These are phyloP conservation scores for Lutjanus campechanus DNA, from an alignment of 2,797 vertebrate genomes.

Conservation along the genomic window DNA sequence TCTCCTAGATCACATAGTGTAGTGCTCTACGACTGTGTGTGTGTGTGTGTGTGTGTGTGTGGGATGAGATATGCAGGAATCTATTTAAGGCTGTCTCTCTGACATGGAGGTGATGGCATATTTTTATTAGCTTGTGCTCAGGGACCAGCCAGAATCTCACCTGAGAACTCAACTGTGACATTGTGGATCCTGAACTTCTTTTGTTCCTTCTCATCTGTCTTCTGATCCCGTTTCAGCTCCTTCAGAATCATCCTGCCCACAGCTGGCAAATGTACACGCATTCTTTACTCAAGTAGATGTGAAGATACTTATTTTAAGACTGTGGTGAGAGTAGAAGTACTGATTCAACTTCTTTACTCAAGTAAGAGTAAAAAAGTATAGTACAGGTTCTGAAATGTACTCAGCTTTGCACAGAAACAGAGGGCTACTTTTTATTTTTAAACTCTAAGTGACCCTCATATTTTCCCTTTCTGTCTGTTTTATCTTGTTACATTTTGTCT, in stretches of 20 bases:
- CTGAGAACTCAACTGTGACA: conserved; percentile 65
- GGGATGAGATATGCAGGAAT: conserved; percentile 35
- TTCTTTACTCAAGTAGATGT: too few species aligned
- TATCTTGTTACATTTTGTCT: too few species aligned
- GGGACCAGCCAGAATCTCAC: conserved; percentile 55
- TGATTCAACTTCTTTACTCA: too few species aligned
- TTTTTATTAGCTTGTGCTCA: conserved; percentile 67
- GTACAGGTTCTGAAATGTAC: too few species aligned
- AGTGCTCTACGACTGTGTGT: conserved; percentile 2
- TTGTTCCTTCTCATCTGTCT: conserved; percentile 61
- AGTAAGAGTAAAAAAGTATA: too few species aligned
- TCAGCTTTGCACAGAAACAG: too few species aligned
- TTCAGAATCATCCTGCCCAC: conserved; percentile 31
- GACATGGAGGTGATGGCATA: conserved; percentile 64
- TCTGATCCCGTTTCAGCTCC: conserved; percentile 47
- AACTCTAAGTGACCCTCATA: too few species aligned
- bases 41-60: background rate
- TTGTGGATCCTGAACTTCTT: conserved; percentile 55
- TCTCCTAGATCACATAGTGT: conserved; percentile 36
- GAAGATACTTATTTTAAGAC: too few species aligned
- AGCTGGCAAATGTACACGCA: too few species aligned
- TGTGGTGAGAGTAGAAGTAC: too few species aligned
- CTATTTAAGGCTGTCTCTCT: conserved; percentile 62
- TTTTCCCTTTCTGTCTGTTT: too few species aligned
- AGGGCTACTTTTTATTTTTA: too few species aligned